Conservation (phyloP, 1,140 invertebrate genomes). For the Forficula auricularia region DNA sequence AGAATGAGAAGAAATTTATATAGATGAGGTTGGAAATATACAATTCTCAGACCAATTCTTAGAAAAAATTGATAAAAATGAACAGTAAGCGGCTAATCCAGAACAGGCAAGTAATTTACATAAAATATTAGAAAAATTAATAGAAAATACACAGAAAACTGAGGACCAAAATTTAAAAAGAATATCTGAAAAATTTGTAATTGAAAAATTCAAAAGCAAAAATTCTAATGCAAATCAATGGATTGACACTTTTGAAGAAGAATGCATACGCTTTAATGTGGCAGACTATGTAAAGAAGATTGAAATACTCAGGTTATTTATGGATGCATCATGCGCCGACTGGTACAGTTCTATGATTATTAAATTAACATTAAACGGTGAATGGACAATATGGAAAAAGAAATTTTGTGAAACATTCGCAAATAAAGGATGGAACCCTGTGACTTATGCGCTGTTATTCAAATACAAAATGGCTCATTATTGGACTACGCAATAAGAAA, state of each 20-base stretch:
- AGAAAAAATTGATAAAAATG: constrained; percentile 7
- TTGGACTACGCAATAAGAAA: constrained; percentile 22
- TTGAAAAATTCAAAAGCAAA: no score
- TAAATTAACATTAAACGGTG: constrained; percentile 1
- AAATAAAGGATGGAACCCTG: constrained; percentile 19
- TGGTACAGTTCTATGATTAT: constrained; percentile 14
- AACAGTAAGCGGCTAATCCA: no score
- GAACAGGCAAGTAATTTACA: no score
- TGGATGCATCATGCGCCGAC: constrained; percentile 18
- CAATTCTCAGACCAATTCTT: constrained; percentile 9
- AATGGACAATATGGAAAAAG: constrained; percentile 19
- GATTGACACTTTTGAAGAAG: no score
- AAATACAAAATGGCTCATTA: constrained; percentile 18
- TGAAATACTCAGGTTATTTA: constrained; percentile 13
- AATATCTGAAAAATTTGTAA: no score
- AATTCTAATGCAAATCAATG: no score
- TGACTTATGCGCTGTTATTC: constrained; percentile 19
- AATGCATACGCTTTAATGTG: no score
- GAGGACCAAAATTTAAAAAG: no score
- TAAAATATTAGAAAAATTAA: no score
- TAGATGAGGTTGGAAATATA: constrained; percentile 13
- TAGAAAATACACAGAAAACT: no score
- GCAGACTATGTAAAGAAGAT: background rate
- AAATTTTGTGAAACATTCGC: constrained; percentile 20
- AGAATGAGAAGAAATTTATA: constrained; percentile 4